Evolutionary conservation across 2,113 vertebrate species (phyloP), one percentile per base, ranked within the genome.

Genomic region (Megaceryle maxima): DNA sequence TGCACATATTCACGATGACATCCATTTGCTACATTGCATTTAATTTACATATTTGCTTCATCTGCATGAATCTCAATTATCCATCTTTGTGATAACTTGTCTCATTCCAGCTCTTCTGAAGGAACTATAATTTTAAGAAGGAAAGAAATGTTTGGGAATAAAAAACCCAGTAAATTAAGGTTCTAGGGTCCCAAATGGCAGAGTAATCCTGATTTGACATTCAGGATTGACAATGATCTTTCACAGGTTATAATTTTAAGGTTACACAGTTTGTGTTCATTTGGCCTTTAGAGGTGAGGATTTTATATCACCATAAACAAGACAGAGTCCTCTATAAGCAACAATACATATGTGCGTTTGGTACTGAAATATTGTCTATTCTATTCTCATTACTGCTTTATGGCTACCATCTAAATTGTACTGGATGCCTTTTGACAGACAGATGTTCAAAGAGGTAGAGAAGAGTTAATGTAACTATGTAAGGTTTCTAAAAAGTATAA

Each of bases 11-110:
- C 73, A 78, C 2, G 1, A 20, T 83, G 83, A 83, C 59, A 95
- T 81, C 50, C 63, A 70, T 83, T 96, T 92, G 50, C 59, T 90
- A 62, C 51, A 74, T 67, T 67, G n/a, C 43, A 57, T 83, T 78
- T 80, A 67, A 94, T 97, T 96, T 96, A 33, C 83, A 92, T 93
- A 87, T 88, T 90, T 88, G 64, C 56, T 92, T 92, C 76, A 60
- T 90, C 83, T 95, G 64, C 85, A 72, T 74, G 64, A 78, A 67
- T 83, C 75, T 85, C 82, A 95, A 75, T 95, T 94, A 93, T 70
- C 69, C 14, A 24, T 90, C 63, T 90, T 86, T 63, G 59, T 74
- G 67, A 94, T 77, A 29, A 81, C 60, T 90, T 90, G 6, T 48
- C 33, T 92, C 26, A 41, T 78, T 93, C 64, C 20, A 88, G 6